These are phyloP conservation scores for Trichonephila inaurata DNA, from an alignment of 1,140 invertebrate genomes.

Conservation along the genomic window DNA sequence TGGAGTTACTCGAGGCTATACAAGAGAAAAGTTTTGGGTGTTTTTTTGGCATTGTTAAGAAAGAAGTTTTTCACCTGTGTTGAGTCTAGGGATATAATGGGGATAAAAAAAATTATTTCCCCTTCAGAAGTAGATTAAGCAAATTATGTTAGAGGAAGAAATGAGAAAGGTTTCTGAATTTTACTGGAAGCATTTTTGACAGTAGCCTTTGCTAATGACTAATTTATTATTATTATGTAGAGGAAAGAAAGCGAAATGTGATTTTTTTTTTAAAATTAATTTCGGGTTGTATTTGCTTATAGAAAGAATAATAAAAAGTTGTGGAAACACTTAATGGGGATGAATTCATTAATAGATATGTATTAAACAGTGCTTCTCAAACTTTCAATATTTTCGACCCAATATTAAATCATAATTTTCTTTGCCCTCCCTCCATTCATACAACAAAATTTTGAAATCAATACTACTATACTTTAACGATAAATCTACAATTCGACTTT, in stretches of 20 bases:
- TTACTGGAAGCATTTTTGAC: background rate
- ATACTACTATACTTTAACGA: too few species aligned
- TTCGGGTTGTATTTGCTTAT: background rate
- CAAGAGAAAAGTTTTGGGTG: background rate
- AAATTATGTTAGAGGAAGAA: background rate
- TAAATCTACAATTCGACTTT: too few species aligned
- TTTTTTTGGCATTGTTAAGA: background rate
- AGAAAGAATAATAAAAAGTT: background rate
- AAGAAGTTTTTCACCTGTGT: background rate
- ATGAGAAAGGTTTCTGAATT: background rate
- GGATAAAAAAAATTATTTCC: background rate
- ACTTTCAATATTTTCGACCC: too few species aligned
- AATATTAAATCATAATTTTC: too few species aligned
- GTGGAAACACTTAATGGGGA: background rate
- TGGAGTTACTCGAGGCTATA: background rate
- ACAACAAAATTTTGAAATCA: too few species aligned
- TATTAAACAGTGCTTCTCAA: too few species aligned
- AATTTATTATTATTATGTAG: background rate
- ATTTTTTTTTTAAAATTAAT: background rate
- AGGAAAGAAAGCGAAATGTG: background rate
- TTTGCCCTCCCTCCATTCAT: too few species aligned
- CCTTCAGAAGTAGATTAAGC: background rate
- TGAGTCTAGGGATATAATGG: background rate
- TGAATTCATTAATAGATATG: background rate
- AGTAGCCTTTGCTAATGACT: background rate